Evolutionary conservation across 2,113 vertebrate species (phyloP), one percentile per base, ranked within the genome.

Genomic region (Turnix velox): DNA sequence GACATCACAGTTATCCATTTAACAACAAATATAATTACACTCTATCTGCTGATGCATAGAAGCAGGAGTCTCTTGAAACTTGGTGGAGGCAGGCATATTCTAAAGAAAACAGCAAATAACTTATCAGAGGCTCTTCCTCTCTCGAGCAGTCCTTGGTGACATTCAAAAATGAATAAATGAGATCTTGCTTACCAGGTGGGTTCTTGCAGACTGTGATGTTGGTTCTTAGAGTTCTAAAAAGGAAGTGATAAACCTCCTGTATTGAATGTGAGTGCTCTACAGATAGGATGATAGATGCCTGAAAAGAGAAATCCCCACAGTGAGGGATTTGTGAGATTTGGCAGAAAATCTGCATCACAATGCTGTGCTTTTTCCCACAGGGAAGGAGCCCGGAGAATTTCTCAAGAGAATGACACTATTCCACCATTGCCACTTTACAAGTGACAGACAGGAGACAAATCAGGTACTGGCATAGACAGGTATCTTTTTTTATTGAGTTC

Each of bases 291-390:
- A 90, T 76, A 95, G 95, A 90, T 1, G 25, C 69, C 71, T 94
- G 84, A 93, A 94, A 94, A 92, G 71, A 90, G 88, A 95, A 96
- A 96, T 97, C 88, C 92, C 92, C 75, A 93, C 88, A 90, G 95
- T 91, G 93, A 94, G 54, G 95, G 93, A 94, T 96, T 89, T 95
- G 88, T 68, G 91, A 95, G 95, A 94, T 95, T 88, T 96, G 92
- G 89, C 85, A 96, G 90, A 88, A 95, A 97, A 95, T 96, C 87
- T 97, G 88, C 95, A 95, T 97, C 87, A 95, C 88, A 96, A 94
- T 96, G 66, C 74, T 51, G 40, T 82, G 82, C 85, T 75, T 68
- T 95, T 95, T 93, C 84, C 86, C 79, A 73, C 84, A 92, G 69
- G 66, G 84, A 95, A 78, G 71, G 48, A 94, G 57, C 46, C 77